Evolutionary conservation across 1,140 invertebrate species (phyloP), one percentile per base, ranked within the genome.

Genomic region (Euglossa dilemma): DNA sequence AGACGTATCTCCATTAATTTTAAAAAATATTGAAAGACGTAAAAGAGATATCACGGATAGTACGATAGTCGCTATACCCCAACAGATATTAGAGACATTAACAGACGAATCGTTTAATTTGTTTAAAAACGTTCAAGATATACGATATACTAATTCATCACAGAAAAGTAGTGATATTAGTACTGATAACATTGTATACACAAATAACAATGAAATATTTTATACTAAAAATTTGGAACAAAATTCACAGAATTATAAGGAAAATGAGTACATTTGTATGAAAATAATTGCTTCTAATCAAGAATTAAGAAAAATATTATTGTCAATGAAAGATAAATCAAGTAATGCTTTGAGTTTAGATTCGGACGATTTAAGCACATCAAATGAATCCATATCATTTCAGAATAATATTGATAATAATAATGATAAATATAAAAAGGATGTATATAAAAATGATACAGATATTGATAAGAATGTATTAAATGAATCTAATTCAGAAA

Each of bases 361-460:
- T 84, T 87, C 88, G 0, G 86, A 90, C 2, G 89, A 90, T 73
- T 16, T 86, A 25, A 87, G 66, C 52, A 28, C 4, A 18, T 69
- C 36, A 47, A 4, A 57, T 20, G 28, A 45, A 47, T 70, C 52
- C n/a, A 47, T 20, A 50, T 36, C n/a, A 2, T 57, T 6, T 20
- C 9, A 28, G 1, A 3, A 18, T 43, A 50, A 36, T 52, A 7
- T 16, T 28, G 5, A 47, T 52, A 63, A 45, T 6, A 28, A 14
- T 14, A 6, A 70, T 23, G 18, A 16, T 11, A 6, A 61, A 28
- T 47, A 18, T 43, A 0, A 54, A 20, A 11, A 20, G n/a, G 11
- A 67, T 6, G 7, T 69, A 23, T 18, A 54, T 59, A 23, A 80
- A 73, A 59, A 23, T 36, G 8, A 25, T 59, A 20, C 23, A 70